Percentiles rank a stretch among this genome's conserved stretches.
Evolutionary conservation across 2,797 vertebrate genomes (phyloP).

Genomic region (Sciurus carolinensis): DNA sequence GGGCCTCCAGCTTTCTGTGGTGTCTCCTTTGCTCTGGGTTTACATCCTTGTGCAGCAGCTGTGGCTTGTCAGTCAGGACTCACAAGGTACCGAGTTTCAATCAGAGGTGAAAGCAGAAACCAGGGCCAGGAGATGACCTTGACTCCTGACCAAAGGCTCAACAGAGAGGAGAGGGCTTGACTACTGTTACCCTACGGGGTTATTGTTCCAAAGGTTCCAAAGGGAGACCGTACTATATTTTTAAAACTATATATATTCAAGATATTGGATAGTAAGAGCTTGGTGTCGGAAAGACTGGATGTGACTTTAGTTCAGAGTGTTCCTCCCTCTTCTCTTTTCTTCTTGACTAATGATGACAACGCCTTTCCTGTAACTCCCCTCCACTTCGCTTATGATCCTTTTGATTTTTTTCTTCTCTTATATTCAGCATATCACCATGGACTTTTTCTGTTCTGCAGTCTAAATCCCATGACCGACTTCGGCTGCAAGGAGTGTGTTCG

Average conservation of each 20-base stretch:
- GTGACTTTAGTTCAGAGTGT: not conserved
- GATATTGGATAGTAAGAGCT: not conserved
- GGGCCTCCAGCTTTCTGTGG: slow-evolving; percentile 36
- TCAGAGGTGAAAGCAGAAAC: slow-evolving; percentile 39
- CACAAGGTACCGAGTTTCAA: not conserved
- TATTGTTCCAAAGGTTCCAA: not conserved
- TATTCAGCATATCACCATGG: not conserved
- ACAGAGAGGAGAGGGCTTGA: not conserved
- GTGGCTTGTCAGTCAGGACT: slow-evolving; percentile 44
- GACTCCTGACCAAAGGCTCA: not conserved
- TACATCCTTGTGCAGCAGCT: slow-evolving; percentile 5
- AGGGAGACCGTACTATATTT: not conserved
- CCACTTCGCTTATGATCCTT: not conserved
- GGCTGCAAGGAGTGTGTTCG: not conserved
- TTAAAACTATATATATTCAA: not conserved
- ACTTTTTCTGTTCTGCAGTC: not conserved
- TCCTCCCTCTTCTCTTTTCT: not conserved
- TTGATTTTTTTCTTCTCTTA: slow-evolving; percentile 26
- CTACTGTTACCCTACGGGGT: not conserved
- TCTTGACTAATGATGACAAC: not conserved
- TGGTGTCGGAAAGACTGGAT: not conserved
- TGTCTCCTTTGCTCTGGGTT: not conserved
- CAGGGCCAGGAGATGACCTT: not conserved
- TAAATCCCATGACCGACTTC: not conserved
- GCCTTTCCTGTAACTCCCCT: not conserved